Evolutionary conservation across 1,140 invertebrate species (phyloP).

Genomic region (Euura lappo): DNA sequence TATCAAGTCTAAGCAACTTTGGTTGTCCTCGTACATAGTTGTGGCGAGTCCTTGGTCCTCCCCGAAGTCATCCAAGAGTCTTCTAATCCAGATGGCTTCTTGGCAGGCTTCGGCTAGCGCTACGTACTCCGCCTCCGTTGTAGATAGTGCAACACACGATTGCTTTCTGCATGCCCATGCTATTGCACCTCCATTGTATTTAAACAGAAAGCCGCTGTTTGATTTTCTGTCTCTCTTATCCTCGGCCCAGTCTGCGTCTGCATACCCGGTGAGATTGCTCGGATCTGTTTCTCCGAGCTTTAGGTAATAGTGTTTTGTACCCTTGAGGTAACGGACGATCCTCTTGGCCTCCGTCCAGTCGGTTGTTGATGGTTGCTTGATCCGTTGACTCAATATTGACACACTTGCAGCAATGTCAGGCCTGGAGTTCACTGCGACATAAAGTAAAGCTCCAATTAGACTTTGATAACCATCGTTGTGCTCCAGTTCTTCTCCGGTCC

Average conservation of each 20-base stretch:
- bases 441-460: constrained; percentile 48
- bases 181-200: constrained; percentile 22
- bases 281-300: constrained; percentile 14
- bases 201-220: constrained; percentile 29
- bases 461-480: constrained; percentile 32
- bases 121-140: constrained; percentile 34
- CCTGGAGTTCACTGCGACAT: constrained; percentile 40
- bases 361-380: constrained; percentile 27
- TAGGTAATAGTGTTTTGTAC: constrained; percentile 22
- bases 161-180: constrained; percentile 30
- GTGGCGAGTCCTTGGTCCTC: constrained; percentile 15
- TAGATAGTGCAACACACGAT: constrained; percentile 28
- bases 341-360: constrained; percentile 25
- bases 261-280: constrained; percentile 18
- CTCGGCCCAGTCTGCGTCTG: constrained; percentile 31
- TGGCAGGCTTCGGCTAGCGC: constrained; percentile 26
- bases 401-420: constrained; percentile 50
- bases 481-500: neutral
- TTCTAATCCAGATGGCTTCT: constrained; percentile 28
- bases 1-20: constrained; percentile 31
- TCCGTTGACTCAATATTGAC: constrained; percentile 37
- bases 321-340: constrained; percentile 30
- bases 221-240: constrained; percentile 30
- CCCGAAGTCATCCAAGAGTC: constrained; percentile 25
- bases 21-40: constrained; percentile 30